A percentile compares a stretch with the other conserved stretches of the same genome.
Conservation (phyloP, 2,888 invertebrate genomes). For the Adelphocoris suturalis region DNA sequence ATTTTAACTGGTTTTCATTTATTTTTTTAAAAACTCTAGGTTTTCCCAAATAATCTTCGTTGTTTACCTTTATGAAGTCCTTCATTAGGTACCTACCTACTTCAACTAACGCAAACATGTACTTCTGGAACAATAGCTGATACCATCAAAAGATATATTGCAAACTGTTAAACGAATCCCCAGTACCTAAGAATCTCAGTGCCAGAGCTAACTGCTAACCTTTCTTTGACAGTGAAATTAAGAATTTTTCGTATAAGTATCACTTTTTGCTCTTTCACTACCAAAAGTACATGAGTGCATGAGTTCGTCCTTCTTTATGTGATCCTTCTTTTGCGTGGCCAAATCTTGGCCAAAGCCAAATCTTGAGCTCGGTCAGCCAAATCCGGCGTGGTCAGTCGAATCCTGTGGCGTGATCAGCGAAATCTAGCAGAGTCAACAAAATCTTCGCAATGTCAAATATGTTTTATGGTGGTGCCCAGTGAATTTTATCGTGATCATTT, state of each 20-base stretch:
- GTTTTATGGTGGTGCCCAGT: too few relatives aligned
- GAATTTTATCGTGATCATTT: too few relatives aligned
- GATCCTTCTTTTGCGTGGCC: too few relatives aligned
- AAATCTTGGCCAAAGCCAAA: too few relatives aligned
- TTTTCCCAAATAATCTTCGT: background rate
- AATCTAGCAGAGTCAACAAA: too few relatives aligned
- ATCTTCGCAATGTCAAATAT: too few relatives aligned
- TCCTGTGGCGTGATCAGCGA: too few relatives aligned
- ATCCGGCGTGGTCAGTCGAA: too few relatives aligned
- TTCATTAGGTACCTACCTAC: too few relatives aligned
- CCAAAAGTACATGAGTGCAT: too few relatives aligned
- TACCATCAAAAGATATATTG: background rate
- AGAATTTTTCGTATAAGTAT: background rate
- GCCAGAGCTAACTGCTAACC: constrained; percentile 2
- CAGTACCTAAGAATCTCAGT: constrained; percentile 26
- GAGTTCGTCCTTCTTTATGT: too few relatives aligned
- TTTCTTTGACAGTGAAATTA: background rate
- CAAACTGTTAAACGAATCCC: background rate
- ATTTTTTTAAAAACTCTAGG: background rate
- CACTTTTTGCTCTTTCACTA: constrained; percentile 25
- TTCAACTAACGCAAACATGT: background rate
- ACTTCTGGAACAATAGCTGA: background rate
- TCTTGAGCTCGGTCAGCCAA: too few relatives aligned
- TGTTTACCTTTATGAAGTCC: background rate
- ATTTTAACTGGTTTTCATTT: background rate